Evolutionary conservation across 2,888 invertebrate species (phyloP).

Genomic region (Patella depressa): DNA sequence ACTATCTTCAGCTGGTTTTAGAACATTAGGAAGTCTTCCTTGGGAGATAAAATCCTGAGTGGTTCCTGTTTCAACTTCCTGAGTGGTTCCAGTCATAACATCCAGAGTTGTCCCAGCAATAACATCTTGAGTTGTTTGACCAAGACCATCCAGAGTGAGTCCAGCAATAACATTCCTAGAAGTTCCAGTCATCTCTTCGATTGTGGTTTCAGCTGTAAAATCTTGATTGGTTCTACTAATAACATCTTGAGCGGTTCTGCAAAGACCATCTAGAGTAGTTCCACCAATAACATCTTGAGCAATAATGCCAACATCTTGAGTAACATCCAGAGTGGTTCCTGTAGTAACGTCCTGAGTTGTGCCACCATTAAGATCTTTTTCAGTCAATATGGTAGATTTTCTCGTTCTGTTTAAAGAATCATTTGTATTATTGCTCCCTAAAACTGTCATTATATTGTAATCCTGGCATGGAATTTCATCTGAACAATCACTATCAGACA

Average conservation of each 20-base stretch:
- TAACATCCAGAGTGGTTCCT: too few species aligned
- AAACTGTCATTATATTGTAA: neutral
- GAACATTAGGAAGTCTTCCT: neutral
- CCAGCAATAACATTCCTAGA: neutral
- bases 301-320: too few species aligned
- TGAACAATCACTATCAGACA: conserved; percentile 15
- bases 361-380: neutral
- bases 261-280: too few species aligned
- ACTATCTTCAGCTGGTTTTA: neutral
- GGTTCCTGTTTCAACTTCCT: neutral
- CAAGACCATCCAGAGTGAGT: too few species aligned
- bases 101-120: neutral
- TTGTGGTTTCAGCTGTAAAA: too few species aligned
- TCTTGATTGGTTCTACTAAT: too few species aligned
- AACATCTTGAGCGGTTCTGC: too few species aligned
- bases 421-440: neutral
- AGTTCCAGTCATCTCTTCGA: too few species aligned
- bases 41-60: neutral
- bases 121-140: neutral
- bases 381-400: neutral
- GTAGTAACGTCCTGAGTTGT: neutral
- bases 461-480: neutral
- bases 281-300: too few species aligned
- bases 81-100: neutral
- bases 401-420: neutral